A percentile compares a stretch with the other conserved stretches of the same genome.
Conservation (phyloP, 2,113 vertebrate genomes). For the Syngnathus floridae region DNA sequence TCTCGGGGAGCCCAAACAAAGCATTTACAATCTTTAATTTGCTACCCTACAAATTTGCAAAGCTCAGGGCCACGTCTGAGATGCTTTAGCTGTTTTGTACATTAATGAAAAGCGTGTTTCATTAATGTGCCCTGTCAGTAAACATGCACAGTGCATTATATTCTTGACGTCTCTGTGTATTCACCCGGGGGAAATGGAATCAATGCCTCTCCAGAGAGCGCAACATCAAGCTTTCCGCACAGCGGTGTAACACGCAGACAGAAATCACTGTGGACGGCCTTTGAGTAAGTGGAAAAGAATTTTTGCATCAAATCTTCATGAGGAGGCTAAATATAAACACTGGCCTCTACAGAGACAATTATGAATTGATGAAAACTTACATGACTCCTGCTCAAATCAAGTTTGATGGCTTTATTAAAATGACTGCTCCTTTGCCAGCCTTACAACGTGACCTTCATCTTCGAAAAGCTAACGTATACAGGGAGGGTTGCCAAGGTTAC, state of each 20-base stretch:
- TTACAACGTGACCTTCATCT: slow-evolving; percentile 47
- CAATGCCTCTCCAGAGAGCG: slow-evolving; percentile 14
- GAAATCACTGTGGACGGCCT: slow-evolving; percentile 20
- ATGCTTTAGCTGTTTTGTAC: slow-evolving; percentile 34
- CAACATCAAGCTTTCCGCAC: slow-evolving; percentile 3
- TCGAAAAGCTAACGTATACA: slow-evolving; percentile 50
- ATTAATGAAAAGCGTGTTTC: slow-evolving; percentile 50
- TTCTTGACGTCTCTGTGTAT: slow-evolving; percentile 1
- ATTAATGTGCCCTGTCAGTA: slow-evolving; percentile 50
- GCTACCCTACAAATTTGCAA: slow-evolving; percentile 30
- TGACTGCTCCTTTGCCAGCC: slow-evolving; percentile 28
- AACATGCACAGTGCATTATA: slow-evolving; percentile 30
- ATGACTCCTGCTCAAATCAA: slow-evolving; percentile 23
- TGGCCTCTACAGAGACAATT: slow-evolving; percentile 35
- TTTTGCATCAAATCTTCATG: slow-evolving; percentile 37
- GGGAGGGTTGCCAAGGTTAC: slow-evolving; percentile 41
- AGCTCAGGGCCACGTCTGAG: slow-evolving; percentile 32
- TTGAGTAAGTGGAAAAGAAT: slow-evolving; percentile 18
- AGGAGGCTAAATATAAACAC: slow-evolving; percentile 49
- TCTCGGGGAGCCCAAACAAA: slow-evolving; percentile 1
- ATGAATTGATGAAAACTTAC: slow-evolving; percentile 40
- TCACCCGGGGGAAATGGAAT: slow-evolving; percentile 14
- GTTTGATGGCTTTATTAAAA: slow-evolving; percentile 46
- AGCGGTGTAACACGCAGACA: slow-evolving; percentile 7
- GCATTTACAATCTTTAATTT: slow-evolving; percentile 34